Percentiles rank a stretch among this genome's conserved stretches.
phyloP scores from a whole-genome alignment of 2,888 invertebrate species.

The Dichetophora obliterata region DNA sequence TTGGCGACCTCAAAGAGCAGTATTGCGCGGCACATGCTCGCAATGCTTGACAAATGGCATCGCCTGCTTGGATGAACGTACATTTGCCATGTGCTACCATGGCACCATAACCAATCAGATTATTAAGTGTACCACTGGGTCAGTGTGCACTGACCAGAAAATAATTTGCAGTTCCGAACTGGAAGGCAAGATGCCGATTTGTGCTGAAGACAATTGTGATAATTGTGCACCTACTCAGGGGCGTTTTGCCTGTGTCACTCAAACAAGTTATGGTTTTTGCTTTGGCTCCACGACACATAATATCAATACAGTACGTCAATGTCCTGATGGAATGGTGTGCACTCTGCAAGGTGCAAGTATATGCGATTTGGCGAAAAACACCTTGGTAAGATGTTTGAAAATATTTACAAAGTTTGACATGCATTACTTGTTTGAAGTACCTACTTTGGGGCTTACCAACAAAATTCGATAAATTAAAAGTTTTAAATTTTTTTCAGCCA shows the following conservation, averaged over 20 bases:
- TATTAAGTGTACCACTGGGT: constrained; percentile 8
- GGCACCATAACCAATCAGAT: background rate
- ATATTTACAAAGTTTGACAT: background rate
- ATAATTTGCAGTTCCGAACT: background rate
- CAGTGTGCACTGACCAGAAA: constrained; percentile 9
- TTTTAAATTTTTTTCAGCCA: background rate
- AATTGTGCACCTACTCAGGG: background rate
- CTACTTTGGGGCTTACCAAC: background rate
- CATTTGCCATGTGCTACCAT: constrained; percentile 10
- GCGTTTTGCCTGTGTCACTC: constrained; percentile 19
- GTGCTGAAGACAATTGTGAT: constrained; percentile 15
- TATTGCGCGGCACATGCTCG: constrained; percentile 1
- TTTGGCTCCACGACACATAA: background rate
- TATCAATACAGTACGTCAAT: background rate
- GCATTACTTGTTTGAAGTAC: no score
- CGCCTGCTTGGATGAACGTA: constrained; percentile 23
- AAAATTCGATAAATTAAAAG: background rate
- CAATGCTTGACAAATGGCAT: constrained; percentile 17
- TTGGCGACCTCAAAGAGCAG: background rate
- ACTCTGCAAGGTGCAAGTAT: background rate
- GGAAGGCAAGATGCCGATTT: background rate
- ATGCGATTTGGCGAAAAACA: background rate
- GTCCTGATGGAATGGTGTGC: constrained; percentile 18
- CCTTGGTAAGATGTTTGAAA: background rate
- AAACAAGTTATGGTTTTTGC: constrained; percentile 27